These are phyloP conservation scores for Paramuricea clavata DNA, from an alignment of 92 coral and sea anemone species.

Conservation along the genomic window DNA sequence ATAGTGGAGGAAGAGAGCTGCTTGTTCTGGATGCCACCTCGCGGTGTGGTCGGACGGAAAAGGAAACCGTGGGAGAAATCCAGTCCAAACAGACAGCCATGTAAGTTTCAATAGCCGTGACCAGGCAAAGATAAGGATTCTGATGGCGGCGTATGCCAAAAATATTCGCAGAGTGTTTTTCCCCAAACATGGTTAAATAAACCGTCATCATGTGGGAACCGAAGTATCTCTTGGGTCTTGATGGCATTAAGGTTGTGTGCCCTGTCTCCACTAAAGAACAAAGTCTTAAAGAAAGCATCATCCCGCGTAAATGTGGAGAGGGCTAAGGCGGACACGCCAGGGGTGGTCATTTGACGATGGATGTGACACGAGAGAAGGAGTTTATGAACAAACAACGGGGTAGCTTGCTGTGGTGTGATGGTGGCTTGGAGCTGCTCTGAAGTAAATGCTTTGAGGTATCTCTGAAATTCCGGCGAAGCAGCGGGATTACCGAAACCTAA, in stretches of 20 bases:
- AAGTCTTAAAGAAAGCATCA: background rate
- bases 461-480: no score
- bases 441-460: background rate
- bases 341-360: background rate
- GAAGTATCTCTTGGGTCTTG: background rate
- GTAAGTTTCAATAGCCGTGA: no score
- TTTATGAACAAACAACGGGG: background rate
- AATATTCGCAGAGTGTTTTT: background rate
- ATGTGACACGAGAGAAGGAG: background rate
- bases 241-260: background rate
- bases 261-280: constrained; percentile 4
- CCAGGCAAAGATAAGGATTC: background rate
- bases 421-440: background rate
- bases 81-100: no score
- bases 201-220: constrained; percentile 1
- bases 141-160: background rate
- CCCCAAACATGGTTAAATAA: no score
- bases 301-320: background rate
- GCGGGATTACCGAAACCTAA: background rate
- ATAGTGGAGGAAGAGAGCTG: no score
- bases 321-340: background rate
- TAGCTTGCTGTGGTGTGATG: background rate
- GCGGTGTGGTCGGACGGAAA: no score
- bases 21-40: no score
- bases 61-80: no score